phyloP scores from a whole-genome alignment of 2,888 invertebrate genomes.

The Nomada fabriciana region DNA sequence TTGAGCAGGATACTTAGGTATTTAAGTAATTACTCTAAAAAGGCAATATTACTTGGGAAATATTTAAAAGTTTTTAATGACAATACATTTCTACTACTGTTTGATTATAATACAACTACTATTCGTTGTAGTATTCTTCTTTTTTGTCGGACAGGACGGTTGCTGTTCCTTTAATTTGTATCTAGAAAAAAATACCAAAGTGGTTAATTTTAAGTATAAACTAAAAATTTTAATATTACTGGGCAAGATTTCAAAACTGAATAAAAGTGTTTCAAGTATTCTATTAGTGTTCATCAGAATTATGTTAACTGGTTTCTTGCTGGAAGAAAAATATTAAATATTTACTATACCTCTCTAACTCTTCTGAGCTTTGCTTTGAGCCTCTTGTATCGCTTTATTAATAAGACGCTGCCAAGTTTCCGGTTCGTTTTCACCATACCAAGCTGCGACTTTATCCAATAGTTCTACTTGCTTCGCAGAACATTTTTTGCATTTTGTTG shows the following conservation, averaged over 20 bases:
- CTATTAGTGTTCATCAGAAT: not conserved
- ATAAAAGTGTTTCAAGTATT: not conserved
- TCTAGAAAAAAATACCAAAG: too few species aligned
- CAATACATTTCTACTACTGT: too few species aligned
- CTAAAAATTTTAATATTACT: not conserved
- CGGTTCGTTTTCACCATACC: constrained; percentile 73
- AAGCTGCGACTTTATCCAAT: constrained; percentile 71
- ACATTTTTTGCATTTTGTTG: constrained; percentile 76
- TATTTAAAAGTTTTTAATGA: too few species aligned
- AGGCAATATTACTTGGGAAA: too few species aligned
- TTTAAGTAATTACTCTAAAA: too few species aligned
- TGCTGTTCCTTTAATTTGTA: too few species aligned
- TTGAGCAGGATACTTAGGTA: too few species aligned
- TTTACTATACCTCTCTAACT: not conserved
- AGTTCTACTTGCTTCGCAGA: constrained; percentile 73
- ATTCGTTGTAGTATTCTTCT: too few species aligned
- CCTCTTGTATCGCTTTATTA: not conserved
- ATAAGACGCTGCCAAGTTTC: constrained; percentile 68
- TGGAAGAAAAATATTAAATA: not conserved
- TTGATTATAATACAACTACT: too few species aligned
- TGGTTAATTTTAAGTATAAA: too few species aligned
- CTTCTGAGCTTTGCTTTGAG: not conserved
- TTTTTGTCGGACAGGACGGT: too few species aligned
- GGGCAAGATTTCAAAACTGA: not conserved
- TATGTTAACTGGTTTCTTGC: not conserved